Base-by-base conservation (phyloP, 2,888 invertebrate species). In the Ashinkailepas kermadecensis region DNA sequence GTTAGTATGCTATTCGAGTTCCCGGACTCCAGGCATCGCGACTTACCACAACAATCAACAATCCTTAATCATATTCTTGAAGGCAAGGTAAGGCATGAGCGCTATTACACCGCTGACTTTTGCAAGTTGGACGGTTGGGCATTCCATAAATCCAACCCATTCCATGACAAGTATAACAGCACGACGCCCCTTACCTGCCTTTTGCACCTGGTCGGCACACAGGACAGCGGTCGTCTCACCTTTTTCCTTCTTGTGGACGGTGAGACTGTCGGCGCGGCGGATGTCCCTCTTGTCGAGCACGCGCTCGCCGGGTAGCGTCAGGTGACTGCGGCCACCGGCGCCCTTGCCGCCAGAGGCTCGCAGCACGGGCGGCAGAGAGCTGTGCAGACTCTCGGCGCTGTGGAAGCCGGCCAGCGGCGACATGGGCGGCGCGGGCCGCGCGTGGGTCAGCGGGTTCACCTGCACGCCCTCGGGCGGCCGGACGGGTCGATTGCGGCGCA, bases 311-410 rank as follows among this genome's bases (percentile, higher is more conserved):
- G 74, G 74, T 56, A 74, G 74, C 54, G 74, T 74, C 21, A 74
- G 74, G 74, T 74, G 74, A 54, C 56, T 21, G 54, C 74, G 74
- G 18, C 23, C n/a, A 10, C 18, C 54, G 54, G 54, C 21, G 54
- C 74, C 74, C 74, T 74, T 74, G 10, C 74, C 74, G 15, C 74
- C 74, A 2, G 74, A 74, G 15, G 74, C 74, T 18, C 74, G 74
- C 56, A 74, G 74, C 74, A 74, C 74, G 21, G 74, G 74, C 74
- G 74, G 74, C 74, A 74, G 74, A 0, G 74, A 74, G 74, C 74
- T 74, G 74, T 74, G 74, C 56, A 74, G 56, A 21, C 74, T 74
- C 74, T 74, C 74, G 74, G 74, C 74, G 74, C 74, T 74, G 74
- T 74, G 74, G 74, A 74, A 74, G 74, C 56, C 56, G 56, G 74